These are phyloP conservation scores for Laterallus jamaicensis DNA, from an alignment of 2,113 vertebrate genomes.

Conservation along the genomic window DNA sequence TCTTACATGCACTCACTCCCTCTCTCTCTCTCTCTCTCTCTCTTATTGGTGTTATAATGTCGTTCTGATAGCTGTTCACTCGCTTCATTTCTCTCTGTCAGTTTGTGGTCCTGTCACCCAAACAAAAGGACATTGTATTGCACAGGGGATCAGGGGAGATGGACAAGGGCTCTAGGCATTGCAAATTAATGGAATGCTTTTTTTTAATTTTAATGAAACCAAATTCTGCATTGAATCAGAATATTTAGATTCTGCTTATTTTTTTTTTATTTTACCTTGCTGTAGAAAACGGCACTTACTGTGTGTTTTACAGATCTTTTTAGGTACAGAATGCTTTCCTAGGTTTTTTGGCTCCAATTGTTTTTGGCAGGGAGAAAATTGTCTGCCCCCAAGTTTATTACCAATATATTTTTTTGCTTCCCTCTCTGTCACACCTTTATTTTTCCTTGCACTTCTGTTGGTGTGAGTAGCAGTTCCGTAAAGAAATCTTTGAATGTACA, in stretches of 20 bases:
- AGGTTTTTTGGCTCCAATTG: background rate
- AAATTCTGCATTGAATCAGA: background rate
- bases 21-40: background rate
- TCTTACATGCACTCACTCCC: background rate
- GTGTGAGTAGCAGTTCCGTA: background rate
- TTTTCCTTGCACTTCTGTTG: background rate
- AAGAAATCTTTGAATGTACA: background rate
- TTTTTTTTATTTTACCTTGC: background rate
- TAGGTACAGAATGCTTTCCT: background rate
- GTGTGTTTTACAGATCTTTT: background rate
- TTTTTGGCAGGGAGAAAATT: background rate
- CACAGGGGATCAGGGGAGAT: background rate
- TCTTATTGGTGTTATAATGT: constrained; percentile 20
- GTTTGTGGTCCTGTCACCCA: constrained; percentile 53
- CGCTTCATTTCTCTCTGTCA: constrained; percentile 62
- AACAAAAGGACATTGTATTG: constrained; percentile 3
- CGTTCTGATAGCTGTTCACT: constrained; percentile 66
- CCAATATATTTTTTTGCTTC: background rate
- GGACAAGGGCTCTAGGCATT: background rate
- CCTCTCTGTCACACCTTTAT: background rate
- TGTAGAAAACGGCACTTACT: background rate
- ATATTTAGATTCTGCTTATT: background rate
- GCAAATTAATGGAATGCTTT: background rate
- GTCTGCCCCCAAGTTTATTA: background rate
- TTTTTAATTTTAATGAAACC: background rate